Percentiles rank a stretch among this genome's conserved stretches.
These are phyloP conservation scores for Cranoglanis bouderius DNA, from an alignment of 2,113 vertebrate genomes.

Conservation along the genomic window DNA sequence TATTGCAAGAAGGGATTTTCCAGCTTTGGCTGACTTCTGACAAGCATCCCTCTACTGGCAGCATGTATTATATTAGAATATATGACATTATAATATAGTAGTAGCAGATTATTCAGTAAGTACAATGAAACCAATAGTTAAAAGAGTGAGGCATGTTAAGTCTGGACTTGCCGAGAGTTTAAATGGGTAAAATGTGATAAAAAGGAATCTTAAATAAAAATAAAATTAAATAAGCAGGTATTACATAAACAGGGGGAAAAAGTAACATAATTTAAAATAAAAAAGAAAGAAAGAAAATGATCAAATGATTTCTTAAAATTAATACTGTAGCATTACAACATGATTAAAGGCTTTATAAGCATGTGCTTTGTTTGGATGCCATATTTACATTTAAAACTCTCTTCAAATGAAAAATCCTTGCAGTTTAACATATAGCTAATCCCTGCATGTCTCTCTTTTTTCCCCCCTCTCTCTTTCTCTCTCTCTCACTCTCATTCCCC, in stretches of 20 bases:
- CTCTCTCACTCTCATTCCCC: conserved; percentile 68
- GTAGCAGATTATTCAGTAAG: neutral
- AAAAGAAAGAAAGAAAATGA: neutral
- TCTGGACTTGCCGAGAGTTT: neutral
- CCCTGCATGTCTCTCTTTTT: neutral
- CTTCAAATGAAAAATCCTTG: neutral
- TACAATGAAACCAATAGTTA: neutral
- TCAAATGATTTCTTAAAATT: neutral
- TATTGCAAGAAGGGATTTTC: conserved; percentile 33
- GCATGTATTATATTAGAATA: neutral
- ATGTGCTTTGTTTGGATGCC: neutral
- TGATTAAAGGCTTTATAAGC: neutral
- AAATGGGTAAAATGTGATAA: neutral
- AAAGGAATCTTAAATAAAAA: neutral
- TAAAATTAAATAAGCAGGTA: neutral
- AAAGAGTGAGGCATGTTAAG: neutral
- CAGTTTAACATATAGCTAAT: neutral
- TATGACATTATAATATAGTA: neutral
- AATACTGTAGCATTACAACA: neutral
- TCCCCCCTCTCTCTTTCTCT: neutral
- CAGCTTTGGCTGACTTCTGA: conserved; percentile 16
- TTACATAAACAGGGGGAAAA: neutral
- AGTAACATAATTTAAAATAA: neutral
- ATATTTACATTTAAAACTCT: neutral
- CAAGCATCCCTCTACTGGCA: neutral